These are phyloP conservation scores for Metopia argyrocephala DNA, from an alignment of 2,888 invertebrate species.

Conservation along the genomic window DNA sequence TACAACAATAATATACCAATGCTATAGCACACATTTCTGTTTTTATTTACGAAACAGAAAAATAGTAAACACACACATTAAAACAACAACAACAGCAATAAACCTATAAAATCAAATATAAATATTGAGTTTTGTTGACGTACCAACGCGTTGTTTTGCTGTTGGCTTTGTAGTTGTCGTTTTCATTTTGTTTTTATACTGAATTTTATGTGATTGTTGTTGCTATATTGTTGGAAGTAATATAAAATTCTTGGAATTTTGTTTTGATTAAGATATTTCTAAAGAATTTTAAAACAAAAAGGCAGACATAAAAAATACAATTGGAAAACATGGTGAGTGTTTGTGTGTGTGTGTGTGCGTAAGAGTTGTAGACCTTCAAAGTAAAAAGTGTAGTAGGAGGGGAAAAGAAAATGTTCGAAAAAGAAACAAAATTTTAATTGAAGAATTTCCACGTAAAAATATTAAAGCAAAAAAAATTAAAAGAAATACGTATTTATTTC, in stretches of 20 bases:
- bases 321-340: slow-evolving; percentile 26
- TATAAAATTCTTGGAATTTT: slow-evolving; percentile 60
- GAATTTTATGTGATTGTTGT: neutral
- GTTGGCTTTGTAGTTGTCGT: neutral
- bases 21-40: neutral
- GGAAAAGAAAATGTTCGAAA: neutral
- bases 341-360: neutral
- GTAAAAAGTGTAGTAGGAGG: neutral
- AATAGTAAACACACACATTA: neutral
- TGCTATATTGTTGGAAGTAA: slow-evolving; percentile 28
- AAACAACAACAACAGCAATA: neutral
- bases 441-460: slow-evolving; percentile 38
- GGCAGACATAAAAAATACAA: slow-evolving; percentile 27
- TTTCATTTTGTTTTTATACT: neutral
- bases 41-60: slow-evolving; percentile 9
- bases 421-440: slow-evolving; percentile 46
- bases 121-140: neutral
- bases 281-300: slow-evolving; percentile 57
- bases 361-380: neutral
- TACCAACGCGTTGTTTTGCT: neutral
- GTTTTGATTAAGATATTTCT: slow-evolving; percentile 65
- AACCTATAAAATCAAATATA: neutral
- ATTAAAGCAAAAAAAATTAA: neutral
- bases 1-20: slow-evolving; percentile 18
- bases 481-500: neutral